Base-by-base conservation (phyloP, 1,140 invertebrate species). In the Ptiloglossa arizonensis region DNA sequence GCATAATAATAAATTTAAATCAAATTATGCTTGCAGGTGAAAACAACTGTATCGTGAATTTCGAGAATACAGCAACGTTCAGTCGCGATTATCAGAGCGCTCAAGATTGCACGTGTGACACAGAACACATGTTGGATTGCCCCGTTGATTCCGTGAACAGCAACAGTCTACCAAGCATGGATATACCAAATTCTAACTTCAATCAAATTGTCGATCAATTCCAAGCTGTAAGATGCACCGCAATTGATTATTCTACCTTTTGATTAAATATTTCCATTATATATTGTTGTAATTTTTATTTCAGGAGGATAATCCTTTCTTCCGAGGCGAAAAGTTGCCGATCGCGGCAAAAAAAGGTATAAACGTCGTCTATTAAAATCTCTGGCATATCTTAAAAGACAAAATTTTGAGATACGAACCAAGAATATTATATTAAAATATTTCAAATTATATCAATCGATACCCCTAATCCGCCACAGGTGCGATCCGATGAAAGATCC, bases 91-190 rank as follows among this genome's bases (percentile, higher is more conserved):
- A 98, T 91, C 98, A 99, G 91, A 95, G 96, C 3, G 93, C 96
- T 0, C 98, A 99, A 89, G 96, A 98, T 69, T 99, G 98, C 89
- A 98, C 99, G 94, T 99, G 99, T 83, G 99, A 99, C 89, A 96
- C 95, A 1, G 99, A 99, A 88, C 99, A 99, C 92, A 99, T 99
- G 98, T 97, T 99, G 89, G 96, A 97, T 89, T 99, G 98, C 90
- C 94, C 96, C 0, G 92, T 91, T 50, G 85, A 81, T 15, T 69
- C 90, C 1, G 87, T 83, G 46, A 88, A 81, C 79, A 89, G 89
- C 52, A 90, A 91, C 32, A 85, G 83, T 29, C 82, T 94, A 46
- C 57, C 86, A n/a, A 90, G 90, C 50, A 80, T 87, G 44, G 89
- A 92, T 5, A 90, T 93, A 24, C 79, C 86, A 3, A 92, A 93